These are phyloP conservation scores for Passer domesticus DNA, from an alignment of 2,113 vertebrate species.

Conservation along the genomic window DNA sequence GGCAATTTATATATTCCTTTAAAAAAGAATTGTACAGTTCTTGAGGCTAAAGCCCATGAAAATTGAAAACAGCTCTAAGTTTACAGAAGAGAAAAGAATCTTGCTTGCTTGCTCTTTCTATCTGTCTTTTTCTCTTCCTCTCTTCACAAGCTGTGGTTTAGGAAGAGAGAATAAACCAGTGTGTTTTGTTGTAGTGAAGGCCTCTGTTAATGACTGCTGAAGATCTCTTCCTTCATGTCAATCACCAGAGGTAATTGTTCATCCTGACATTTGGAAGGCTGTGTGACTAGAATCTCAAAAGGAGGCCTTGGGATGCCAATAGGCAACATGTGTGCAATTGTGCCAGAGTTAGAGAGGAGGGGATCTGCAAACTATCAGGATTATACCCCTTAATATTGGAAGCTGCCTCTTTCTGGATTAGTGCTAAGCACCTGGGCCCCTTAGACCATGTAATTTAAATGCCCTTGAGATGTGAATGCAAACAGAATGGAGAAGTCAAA, in stretches of 20 bases:
- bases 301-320: background rate
- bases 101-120: background rate
- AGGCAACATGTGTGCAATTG: background rate
- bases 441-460: background rate
- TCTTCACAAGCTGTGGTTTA: background rate
- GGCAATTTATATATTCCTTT: conserved; percentile 2
- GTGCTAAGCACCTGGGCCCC: background rate
- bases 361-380: background rate
- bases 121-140: background rate
- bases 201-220: background rate
- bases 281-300: background rate
- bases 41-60: conserved; percentile 8
- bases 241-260: conserved; percentile 7
- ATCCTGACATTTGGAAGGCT: background rate
- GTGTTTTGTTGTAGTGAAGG: background rate
- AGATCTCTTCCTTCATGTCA: background rate
- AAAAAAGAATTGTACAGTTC: background rate
- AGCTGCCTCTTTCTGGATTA: background rate
- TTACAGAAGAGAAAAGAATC: conserved; percentile 15
- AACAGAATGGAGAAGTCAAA: background rate
- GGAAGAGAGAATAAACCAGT: background rate
- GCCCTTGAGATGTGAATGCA: background rate
- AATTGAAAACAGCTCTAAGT: background rate
- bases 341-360: background rate
- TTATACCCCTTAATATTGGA: background rate